Conservation (phyloP, 1,140 invertebrate genomes). For the Zaprionus nigranus region DNA sequence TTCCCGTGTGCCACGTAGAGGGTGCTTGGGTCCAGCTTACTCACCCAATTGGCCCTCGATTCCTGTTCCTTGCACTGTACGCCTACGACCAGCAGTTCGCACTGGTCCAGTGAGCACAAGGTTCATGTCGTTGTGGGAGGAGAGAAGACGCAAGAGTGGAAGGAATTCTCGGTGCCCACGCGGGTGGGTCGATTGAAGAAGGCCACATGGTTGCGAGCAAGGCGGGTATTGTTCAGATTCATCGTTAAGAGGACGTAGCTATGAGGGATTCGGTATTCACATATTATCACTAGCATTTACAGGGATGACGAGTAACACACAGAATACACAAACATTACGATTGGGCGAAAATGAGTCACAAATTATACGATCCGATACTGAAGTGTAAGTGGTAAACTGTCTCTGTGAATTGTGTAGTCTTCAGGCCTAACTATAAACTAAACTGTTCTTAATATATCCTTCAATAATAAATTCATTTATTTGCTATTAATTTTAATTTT, state of each 20-base stretch:
- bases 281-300: neutral
- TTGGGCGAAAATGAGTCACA: slow-evolving; percentile 26
- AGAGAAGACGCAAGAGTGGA: slow-evolving; percentile 89
- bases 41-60: slow-evolving; percentile 81
- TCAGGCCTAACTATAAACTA: neutral
- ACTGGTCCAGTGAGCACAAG: slow-evolving; percentile 65
- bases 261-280: slow-evolving; percentile 15
- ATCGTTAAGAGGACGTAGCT: slow-evolving; percentile 62
- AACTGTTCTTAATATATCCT: neutral
- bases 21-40: slow-evolving; percentile 53
- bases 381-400: neutral
- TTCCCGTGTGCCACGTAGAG: slow-evolving; percentile 73
- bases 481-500: neutral
- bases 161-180: slow-evolving; percentile 89
- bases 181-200: slow-evolving; percentile 96
- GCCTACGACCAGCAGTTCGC: slow-evolving; percentile 36
- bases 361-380: neutral
- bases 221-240: slow-evolving; percentile 91
- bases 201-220: slow-evolving; percentile 89
- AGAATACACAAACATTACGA: slow-evolving; percentile 75
- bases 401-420: too few relatives aligned
- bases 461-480: neutral
- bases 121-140: slow-evolving; percentile 85
- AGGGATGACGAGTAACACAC: slow-evolving; percentile 33
- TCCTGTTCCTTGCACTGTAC: slow-evolving; percentile 90